Evolutionary conservation across 2,113 vertebrate species (phyloP).

Genomic region (Ceratotherium simum): DNA sequence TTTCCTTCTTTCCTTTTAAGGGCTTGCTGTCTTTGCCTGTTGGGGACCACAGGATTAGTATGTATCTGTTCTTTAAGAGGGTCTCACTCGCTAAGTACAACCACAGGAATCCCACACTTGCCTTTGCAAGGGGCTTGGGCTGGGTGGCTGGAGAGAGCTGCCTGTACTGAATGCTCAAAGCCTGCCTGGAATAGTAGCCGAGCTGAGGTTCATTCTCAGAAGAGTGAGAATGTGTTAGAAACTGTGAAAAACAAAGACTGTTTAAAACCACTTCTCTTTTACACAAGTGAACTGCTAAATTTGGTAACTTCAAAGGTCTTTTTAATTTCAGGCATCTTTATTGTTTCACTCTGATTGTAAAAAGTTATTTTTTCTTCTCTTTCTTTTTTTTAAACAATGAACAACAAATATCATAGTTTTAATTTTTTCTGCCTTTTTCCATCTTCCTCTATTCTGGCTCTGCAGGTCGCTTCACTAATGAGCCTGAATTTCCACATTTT

Average conservation of each 20-base stretch:
- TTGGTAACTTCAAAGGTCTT: background rate
- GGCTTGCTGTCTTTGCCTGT: background rate
- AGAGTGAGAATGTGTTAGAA: slow-evolving; percentile 27
- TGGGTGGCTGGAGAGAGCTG: rapidly evolving
- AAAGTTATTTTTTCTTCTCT: background rate
- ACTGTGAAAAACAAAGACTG: slow-evolving; percentile 6
- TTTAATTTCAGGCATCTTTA: slow-evolving; percentile 12
- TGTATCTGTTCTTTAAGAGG: background rate
- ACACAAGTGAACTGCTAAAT: background rate
- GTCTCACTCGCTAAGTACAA: background rate
- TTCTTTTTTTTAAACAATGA: background rate
- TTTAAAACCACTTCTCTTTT: slow-evolving; percentile 35
- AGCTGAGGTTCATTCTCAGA: background rate
- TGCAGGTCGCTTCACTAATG: background rate
- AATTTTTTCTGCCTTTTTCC: background rate
- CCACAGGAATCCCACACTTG: rapidly evolving
- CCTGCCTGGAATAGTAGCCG: background rate
- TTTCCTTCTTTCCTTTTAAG: slow-evolving; percentile 48
- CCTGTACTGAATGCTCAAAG: background rate
- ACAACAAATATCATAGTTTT: background rate
- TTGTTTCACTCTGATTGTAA: background rate
- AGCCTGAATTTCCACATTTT: background rate
- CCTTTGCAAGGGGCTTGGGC: background rate
- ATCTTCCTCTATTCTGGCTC: background rate
- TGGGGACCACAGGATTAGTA: background rate